Evolutionary conservation across 2,888 invertebrate species (phyloP), one percentile per base, ranked within the genome.

Genomic region (Drosophila colorata): DNA sequence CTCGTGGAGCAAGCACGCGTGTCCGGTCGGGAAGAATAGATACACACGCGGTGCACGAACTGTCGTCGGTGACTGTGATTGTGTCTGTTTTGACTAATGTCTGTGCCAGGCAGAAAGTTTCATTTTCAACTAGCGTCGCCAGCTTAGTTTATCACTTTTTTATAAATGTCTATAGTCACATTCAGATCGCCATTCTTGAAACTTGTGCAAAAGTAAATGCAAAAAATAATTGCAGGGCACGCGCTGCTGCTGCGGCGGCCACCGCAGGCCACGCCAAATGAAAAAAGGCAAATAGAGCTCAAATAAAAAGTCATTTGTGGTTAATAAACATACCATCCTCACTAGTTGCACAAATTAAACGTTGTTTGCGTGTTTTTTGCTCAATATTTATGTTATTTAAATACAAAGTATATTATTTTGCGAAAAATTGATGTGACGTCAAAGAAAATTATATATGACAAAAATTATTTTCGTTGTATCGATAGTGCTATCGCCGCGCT

Each of bases 401-500:
- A 67, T 67, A 47, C 23, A 60, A 60, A 70, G 28, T 44, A 51
- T 11, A 23, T 11, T 44, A 31, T 63, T 66, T 75, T 75, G 75
- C 75, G 49, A 75, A 75, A 74, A 75, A 37, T 38, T 44, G 33
- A 31, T 58, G 75, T 66, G 74, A 74, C 75, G 74, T 74, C 74
- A 66, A 75, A 71, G 75, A 74, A 75, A 74, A 74, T 74, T 74
- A 61, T 71, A 71, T 70, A 46, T 75, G 61, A 55, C 66, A 25
- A 61, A 73, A 73, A 69, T 47, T 57, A 68, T 33, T 57, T 38
- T 41, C 41, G 16, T 53, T 11, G 20, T 38, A 61, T 73, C 68
- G 73, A 73, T 73, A 48, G 7, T 8, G 8, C 11, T 20, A 43
- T 40, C 4, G 31, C 9, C 3, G 31, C 11, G 11, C 7, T 3